Evolutionary conservation across 2,113 vertebrate genomes (phyloP).

Genomic region (Alethe castanea): DNA sequence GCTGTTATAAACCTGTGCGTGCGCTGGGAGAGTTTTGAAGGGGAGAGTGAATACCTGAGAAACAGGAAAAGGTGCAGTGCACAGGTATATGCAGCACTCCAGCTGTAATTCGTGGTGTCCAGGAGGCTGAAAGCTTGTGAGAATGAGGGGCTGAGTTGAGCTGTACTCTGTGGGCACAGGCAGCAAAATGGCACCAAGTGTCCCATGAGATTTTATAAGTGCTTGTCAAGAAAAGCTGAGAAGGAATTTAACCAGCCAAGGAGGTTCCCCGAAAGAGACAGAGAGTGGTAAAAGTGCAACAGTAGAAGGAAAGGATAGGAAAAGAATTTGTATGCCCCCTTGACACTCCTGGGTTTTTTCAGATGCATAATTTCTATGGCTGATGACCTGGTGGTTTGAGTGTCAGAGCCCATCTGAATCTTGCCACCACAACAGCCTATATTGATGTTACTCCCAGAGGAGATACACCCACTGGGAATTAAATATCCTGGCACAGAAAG

Average conservation of each 20-base stretch:
- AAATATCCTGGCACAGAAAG: neutral
- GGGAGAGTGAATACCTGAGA: neutral
- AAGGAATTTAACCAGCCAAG: neutral
- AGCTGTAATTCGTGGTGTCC: neutral
- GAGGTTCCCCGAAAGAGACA: neutral
- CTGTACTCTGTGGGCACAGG: accelerated
- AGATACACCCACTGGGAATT: neutral
- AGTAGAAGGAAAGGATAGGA: neutral
- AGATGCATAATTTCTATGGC: neutral
- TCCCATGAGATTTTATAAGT: neutral
- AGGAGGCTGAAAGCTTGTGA: neutral
- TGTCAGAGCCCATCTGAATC: neutral
- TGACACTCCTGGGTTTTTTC: neutral
- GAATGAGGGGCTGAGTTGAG: neutral
- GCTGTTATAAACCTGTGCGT: accelerated
- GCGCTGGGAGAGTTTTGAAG: neutral
- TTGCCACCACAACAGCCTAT: neutral
- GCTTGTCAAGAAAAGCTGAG: neutral
- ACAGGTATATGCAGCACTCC: neutral
- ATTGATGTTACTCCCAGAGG: neutral
- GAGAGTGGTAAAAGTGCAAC: neutral
- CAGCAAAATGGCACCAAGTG: neutral
- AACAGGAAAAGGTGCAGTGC: neutral
- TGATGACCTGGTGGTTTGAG: neutral
- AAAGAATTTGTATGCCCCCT: neutral